phyloP scores from a whole-genome alignment of 2,797 vertebrate genomes.

The Coccyzus lansbergi region DNA sequence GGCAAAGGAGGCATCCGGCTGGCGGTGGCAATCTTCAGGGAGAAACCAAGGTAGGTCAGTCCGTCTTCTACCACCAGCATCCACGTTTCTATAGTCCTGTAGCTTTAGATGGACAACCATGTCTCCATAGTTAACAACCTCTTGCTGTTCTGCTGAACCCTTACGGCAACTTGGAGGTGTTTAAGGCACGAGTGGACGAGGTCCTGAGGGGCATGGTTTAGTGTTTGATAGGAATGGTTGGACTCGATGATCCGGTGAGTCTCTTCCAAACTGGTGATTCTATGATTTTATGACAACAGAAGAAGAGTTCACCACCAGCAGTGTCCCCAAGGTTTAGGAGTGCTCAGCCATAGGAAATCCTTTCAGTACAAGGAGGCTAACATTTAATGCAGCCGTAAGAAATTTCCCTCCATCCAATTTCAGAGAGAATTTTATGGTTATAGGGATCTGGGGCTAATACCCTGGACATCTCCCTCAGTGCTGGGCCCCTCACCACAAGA shows the following conservation, averaged over 20 bases:
- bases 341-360: rapidly evolving
- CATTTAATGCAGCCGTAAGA: background rate
- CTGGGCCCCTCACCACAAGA: too few species aligned
- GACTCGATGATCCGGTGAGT: too few species aligned
- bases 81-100: rapidly evolving
- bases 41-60: conserved; percentile 80
- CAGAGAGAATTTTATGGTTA: background rate
- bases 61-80: background rate
- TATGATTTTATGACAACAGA: background rate
- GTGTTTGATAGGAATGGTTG: too few species aligned
- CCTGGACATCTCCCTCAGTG: too few species aligned
- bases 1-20: conserved; percentile 85
- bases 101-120: background rate
- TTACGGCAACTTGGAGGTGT: too few species aligned
- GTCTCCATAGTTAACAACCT: background rate
- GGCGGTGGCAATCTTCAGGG: conserved; percentile 84
- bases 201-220: too few species aligned
- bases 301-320: background rate
- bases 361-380: too few species aligned
- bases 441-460: rapidly evolving
- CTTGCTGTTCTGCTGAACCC: too few species aligned
- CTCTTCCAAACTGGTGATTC: too few species aligned
- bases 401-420: background rate
- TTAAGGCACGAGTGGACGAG: too few species aligned
- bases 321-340: background rate